Percentiles rank a stretch among this genome's conserved stretches.
Conservation (phyloP, 2,797 vertebrate species). For the Cyclura pinguis region DNA sequence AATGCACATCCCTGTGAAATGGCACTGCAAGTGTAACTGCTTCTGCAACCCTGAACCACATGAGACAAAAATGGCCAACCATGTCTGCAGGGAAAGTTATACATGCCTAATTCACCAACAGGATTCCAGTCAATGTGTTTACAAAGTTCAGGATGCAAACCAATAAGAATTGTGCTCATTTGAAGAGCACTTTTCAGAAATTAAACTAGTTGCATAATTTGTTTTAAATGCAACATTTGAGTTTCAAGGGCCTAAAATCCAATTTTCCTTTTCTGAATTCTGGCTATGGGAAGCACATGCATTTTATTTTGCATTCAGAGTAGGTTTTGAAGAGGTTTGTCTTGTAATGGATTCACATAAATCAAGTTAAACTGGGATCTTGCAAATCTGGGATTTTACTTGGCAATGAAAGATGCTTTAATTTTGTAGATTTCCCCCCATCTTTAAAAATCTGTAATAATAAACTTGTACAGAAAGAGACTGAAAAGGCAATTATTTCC, state of each 20-base stretch:
- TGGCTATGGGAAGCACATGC: no score
- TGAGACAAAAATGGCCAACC: no score
- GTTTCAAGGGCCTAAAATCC: not conserved
- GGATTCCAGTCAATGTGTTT: not conserved
- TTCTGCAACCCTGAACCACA: no score
- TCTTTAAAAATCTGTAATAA: constrained; percentile 25
- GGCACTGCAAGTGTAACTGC: no score
- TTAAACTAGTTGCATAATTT: not conserved
- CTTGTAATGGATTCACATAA: constrained; percentile 37
- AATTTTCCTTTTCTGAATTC: not conserved
- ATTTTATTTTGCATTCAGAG: not conserved
- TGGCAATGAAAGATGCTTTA: not conserved
- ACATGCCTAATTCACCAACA: not conserved
- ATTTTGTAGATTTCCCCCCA: constrained; percentile 24
- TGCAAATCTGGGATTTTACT: constrained; percentile 21
- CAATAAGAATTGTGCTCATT: not conserved
- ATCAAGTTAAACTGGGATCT: not conserved
- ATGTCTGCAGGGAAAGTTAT: no score
- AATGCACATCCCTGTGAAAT: no score
- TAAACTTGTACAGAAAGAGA: constrained; percentile 27
- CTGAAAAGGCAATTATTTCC: constrained; percentile 44
- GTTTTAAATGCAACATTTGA: not conserved
- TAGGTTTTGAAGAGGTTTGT: not conserved
- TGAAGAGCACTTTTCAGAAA: not conserved
- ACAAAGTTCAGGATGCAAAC: not conserved